Conservation (phyloP, 2,797 vertebrate species). For the Tapirus indicus region DNA sequence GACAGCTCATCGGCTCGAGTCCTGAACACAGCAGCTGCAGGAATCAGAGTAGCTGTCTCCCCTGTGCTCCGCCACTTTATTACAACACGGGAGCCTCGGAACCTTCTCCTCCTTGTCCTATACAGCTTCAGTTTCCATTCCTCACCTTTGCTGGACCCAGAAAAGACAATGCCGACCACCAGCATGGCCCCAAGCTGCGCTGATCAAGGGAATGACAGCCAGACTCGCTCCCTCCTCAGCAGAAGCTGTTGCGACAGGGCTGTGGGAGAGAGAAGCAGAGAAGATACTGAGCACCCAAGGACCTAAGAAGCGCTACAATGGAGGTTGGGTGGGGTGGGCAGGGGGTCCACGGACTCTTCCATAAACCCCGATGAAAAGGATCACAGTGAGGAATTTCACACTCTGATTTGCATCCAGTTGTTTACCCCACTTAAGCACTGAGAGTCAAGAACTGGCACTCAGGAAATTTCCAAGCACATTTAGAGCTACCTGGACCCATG, state of each 20-base stretch:
- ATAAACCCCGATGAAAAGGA: neutral
- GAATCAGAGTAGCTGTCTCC: neutral
- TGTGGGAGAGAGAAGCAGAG: neutral
- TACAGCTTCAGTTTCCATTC: neutral
- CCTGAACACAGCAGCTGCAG: neutral
- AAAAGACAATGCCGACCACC: neutral
- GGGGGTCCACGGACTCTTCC: neutral
- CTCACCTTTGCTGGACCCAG: neutral
- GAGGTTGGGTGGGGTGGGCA: accelerated
- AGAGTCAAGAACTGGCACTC: neutral
- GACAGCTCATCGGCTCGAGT: neutral
- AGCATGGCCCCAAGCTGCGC: accelerated
- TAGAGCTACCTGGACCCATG: neutral
- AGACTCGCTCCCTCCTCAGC: no score
- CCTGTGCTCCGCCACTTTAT: no score
- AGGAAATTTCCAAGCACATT: neutral
- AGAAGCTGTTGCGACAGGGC: neutral
- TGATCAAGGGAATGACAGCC: neutral
- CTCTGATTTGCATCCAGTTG: neutral
- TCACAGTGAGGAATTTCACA: neutral
- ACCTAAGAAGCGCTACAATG: accelerated
- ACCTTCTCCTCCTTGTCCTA: neutral
- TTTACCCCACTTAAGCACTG: neutral
- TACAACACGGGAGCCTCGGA: neutral
- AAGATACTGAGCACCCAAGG: neutral